Percentiles rank a stretch among this genome's conserved stretches.
Evolutionary conservation across 2,888 invertebrate species (phyloP).

Genomic region (Drosophila antonietae): DNA sequence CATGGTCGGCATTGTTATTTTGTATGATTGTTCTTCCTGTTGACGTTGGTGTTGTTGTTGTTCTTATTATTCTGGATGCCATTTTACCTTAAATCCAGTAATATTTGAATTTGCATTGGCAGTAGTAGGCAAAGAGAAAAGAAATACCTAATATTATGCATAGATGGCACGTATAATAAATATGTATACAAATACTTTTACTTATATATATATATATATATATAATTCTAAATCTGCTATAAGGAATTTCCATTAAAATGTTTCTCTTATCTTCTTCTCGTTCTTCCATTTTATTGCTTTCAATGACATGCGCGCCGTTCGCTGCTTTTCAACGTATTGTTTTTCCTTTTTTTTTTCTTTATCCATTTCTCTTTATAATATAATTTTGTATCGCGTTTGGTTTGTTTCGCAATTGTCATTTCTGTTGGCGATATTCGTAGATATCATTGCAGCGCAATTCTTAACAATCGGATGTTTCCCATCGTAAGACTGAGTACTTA

Average conservation of each 20-base stretch:
- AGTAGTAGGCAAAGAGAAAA: conserved; percentile 41
- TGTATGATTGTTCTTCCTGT: conserved; percentile 48
- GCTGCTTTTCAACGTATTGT: conserved; percentile 68
- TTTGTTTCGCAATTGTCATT: conserved; percentile 22
- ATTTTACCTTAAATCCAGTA: conserved; percentile 67
- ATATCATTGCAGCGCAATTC: conserved; percentile 83
- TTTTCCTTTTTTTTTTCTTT: conserved; percentile 42
- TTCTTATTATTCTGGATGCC: conserved; percentile 44
- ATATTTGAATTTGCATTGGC: conserved; percentile 76
- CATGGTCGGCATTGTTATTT: conserved; percentile 52
- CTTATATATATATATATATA: conserved; percentile 44
- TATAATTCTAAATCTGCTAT: conserved; percentile 76
- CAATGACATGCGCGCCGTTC: conserved; percentile 65
- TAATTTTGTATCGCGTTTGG: conserved; percentile 19
- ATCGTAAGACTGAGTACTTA: conserved; percentile 85
- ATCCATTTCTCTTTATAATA: conserved; percentile 24
- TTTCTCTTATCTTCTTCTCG: conserved; percentile 78
- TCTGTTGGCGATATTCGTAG: conserved; percentile 41
- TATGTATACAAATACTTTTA: conserved; percentile 42
- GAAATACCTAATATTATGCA: conserved; percentile 48
- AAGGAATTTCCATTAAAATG: conserved; percentile 79
- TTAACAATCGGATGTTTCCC: conserved; percentile 84
- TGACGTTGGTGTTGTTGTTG: conserved; percentile 31
- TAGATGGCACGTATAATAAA: conserved; percentile 65
- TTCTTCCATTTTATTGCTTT: conserved; percentile 70